Evolutionary conservation across 2,888 invertebrate species (phyloP).

Genomic region (Erebia aethiops): DNA sequence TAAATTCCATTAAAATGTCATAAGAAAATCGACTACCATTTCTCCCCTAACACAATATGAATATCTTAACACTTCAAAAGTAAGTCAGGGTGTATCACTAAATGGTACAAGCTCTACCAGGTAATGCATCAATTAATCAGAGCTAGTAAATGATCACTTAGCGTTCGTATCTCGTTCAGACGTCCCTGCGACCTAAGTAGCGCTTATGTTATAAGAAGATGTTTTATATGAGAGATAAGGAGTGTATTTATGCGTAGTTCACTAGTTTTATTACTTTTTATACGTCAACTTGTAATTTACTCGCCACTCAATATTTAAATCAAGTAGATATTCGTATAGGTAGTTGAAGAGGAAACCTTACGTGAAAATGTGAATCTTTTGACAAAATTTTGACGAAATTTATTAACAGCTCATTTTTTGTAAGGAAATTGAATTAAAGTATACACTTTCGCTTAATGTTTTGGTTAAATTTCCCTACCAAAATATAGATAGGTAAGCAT

Average conservation of each 20-base stretch:
- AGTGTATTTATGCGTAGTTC: slow-evolving; percentile 20
- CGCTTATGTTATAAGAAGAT: slow-evolving; percentile 41
- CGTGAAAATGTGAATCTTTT: no score
- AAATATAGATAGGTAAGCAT: no score
- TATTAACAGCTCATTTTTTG: no score
- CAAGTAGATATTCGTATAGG: no score
- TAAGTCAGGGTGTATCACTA: slow-evolving; percentile 27
- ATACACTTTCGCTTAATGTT: no score
- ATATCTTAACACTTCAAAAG: slow-evolving; percentile 25
- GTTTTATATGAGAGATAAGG: slow-evolving; percentile 30
- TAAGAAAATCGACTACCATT: slow-evolving; percentile 1
- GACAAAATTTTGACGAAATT: no score
- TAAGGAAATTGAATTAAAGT: no score
- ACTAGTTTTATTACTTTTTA: slow-evolving; percentile 1
- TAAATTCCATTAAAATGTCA: slow-evolving; percentile 8
- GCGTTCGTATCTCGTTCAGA: slow-evolving; percentile 40
- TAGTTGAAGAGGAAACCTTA: no score
- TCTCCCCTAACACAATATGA: slow-evolving; percentile 13
- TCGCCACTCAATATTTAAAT: background rate
- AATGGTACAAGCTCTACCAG: slow-evolving; percentile 25
- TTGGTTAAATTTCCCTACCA: no score
- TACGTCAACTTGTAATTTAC: background rate
- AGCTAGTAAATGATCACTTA: slow-evolving; percentile 47
- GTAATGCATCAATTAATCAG: slow-evolving; percentile 44
- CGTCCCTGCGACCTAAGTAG: slow-evolving; percentile 41